These are phyloP conservation scores for rabbit (Oryctolagus cuniculus) DNA, from an alignment of 2,113 vertebrate species.

Conservation along the genomic window DNA sequence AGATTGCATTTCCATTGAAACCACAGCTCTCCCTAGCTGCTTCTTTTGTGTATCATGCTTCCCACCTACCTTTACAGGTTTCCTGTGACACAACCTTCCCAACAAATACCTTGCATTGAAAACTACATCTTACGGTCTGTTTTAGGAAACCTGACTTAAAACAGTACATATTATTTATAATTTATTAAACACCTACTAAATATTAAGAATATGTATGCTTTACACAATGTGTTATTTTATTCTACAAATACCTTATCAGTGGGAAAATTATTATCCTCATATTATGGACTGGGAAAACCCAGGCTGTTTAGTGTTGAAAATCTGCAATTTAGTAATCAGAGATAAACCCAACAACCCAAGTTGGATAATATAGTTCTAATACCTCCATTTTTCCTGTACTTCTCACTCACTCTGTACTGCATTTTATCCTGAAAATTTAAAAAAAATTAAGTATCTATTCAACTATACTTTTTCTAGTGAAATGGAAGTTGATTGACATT, in stretches of 20 bases:
- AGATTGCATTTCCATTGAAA: background rate
- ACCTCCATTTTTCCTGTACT: background rate
- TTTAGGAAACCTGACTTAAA: background rate
- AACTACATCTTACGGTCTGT: background rate
- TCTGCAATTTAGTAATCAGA: background rate
- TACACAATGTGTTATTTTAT: constrained; percentile 27
- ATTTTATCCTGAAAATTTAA: constrained; percentile 47
- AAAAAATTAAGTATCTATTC: constrained; percentile 33
- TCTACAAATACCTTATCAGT: background rate
- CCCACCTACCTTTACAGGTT: background rate
- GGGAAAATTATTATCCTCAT: constrained; percentile 4
- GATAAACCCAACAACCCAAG: constrained; percentile 24
- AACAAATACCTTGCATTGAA: background rate
- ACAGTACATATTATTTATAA: background rate
- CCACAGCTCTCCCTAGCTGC: background rate
- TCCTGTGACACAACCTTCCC: background rate
- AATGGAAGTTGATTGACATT: background rate
- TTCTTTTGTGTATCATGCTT: background rate
- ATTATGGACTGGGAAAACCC: background rate
- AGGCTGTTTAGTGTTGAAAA: background rate
- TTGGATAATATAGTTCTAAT: background rate
- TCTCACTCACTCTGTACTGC: background rate
- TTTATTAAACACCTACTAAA: background rate
- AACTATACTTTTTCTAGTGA: background rate
- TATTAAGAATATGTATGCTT: background rate